Evolutionary conservation across 2,888 invertebrate genomes (phyloP), one percentile per base, ranked within the genome.

Genomic region (Apamea monoglypha): DNA sequence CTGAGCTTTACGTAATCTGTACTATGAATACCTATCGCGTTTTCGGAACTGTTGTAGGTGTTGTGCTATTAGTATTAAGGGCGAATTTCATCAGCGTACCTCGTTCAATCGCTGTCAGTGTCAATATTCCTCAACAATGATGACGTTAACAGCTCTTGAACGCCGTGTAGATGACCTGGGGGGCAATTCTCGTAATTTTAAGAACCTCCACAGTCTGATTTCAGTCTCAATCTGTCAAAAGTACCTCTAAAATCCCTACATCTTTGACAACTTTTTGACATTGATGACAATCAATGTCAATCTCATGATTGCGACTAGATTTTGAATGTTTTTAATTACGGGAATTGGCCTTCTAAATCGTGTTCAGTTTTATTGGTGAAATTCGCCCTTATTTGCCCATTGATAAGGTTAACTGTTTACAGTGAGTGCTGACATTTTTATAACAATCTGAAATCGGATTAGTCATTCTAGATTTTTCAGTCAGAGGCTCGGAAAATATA

Each of bases 391-490:
- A 40, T 16, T 56, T 36, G 6, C 10, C 14, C 21, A n/a, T n/a
- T 14, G 36, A 47, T 40, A 44, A 56, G 40, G 56, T 40, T 16
- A 18, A 21, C 21, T 36, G 25, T 50, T 14, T 25, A 44, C 64
- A 66, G 40, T 29, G n/a, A 25, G 10, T 18, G 16, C n/a, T 74
- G 3, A 50, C 50, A 56, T 32, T 81, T 53, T 66, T n/a, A 32
- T 74, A 50, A 59, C n/a, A 74, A 59, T 67, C 32, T 59, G 21
- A 67, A 75, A 50, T 82, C 21, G 16, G 32, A 56, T 81, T 40
- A 59, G 7, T 32, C 29, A 32, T 50, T 59, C 66, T 59, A 75
- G 21, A 59, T 56, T 40, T 66, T 64, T 53, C 63, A 72, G 71
- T 32, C 25, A 29, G 14, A 25, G 18, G 3, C 2, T 73, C 8